These are phyloP conservation scores for Diplosoma virens DNA, from an alignment of 23 tunicate genomes.

Conservation along the genomic window DNA sequence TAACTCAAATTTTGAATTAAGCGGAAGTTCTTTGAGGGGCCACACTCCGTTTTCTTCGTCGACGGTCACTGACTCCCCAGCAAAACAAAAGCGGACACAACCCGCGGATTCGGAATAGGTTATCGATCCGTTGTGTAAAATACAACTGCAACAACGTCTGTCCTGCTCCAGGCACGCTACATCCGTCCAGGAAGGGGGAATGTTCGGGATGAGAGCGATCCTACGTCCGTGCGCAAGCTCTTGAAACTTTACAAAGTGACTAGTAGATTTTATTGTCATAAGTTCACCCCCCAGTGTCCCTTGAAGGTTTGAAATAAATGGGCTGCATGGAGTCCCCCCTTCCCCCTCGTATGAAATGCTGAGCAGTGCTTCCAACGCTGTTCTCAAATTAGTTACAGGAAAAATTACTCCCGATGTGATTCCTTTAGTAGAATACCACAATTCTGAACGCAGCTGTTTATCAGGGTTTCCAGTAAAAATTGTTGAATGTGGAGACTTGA, in stretches of 20 bases:
- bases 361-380: constrained; percentile 55
- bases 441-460: constrained; percentile 29
- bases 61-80: not conserved
- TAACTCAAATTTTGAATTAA: not conserved
- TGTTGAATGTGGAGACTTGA: constrained; percentile 3
- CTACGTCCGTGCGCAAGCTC: constrained; percentile 49
- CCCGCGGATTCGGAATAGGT: not conserved
- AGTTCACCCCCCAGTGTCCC: not conserved
- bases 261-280: not conserved
- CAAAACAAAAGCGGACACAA: constrained; percentile 1
- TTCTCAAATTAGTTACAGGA: constrained; percentile 34
- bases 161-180: constrained; percentile 27
- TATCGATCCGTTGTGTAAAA: not conserved
- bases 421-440: constrained; percentile 52
- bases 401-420: constrained; percentile 9
- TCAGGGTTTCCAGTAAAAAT: constrained; percentile 46
- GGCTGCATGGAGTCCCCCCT: constrained; percentile 53
- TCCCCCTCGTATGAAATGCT: constrained; percentile 74
- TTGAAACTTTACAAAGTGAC: constrained; percentile 57
- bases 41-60: not conserved
- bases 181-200: constrained; percentile 14
- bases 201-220: not conserved
- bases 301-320: constrained; percentile 11
- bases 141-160: not conserved
- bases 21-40: not conserved